Conservation (phyloP, 2,797 vertebrate genomes). For the Spinus pinus region DNA sequence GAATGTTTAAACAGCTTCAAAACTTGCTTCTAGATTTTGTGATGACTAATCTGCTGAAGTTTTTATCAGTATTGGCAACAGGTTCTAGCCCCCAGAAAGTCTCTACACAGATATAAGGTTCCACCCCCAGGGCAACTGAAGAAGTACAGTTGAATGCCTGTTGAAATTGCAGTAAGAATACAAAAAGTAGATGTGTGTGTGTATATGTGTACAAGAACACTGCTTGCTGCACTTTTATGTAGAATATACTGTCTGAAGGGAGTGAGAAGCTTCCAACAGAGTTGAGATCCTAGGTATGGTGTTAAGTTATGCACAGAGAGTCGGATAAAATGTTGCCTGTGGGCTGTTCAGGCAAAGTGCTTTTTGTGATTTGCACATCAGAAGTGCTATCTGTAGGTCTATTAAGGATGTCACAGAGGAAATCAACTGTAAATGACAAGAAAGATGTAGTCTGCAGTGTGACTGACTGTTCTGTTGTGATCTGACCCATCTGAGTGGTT, state of each 20-base stretch:
- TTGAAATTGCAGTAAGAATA: not conserved
- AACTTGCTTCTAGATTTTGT: not conserved
- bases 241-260: not conserved
- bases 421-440: not conserved
- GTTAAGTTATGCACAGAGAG: not conserved
- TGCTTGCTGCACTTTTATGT: not conserved
- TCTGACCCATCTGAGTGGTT: not conserved
- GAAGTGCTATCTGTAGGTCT: not conserved
- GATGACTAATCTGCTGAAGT: not conserved
- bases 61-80: not conserved
- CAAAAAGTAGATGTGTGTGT: not conserved
- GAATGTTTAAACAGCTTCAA: not conserved
- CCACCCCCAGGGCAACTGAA: not conserved
- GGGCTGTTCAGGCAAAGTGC: not conserved
- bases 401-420: not conserved
- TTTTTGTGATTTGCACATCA: not conserved
- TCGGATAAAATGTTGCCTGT: not conserved
- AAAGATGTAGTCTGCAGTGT: not conserved
- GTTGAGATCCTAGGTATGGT: not conserved
- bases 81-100: not conserved
- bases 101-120: not conserved
- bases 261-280: not conserved
- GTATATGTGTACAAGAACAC: fast-evolving
- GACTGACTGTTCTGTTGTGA: not conserved
- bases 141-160: not conserved